Conservation (phyloP, 2,113 vertebrate genomes). For the Saccopteryx bilineata region DNA sequence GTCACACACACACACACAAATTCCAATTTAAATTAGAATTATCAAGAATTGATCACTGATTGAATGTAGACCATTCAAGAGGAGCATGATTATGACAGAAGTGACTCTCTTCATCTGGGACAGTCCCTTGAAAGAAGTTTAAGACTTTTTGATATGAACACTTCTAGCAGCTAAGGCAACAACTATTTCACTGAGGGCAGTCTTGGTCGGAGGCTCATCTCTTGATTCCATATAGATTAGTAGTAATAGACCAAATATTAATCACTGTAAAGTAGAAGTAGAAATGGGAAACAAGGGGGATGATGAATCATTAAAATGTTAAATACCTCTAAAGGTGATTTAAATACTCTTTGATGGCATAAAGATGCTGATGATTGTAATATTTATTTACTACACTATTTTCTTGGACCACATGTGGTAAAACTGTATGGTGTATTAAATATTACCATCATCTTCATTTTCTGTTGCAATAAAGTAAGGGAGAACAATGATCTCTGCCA, state of each 20-base stretch:
- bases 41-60: background rate
- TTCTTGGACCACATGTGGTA: no score
- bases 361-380: no score
- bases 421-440: background rate
- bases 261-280: background rate
- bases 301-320: background rate
- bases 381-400: no score
- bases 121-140: background rate
- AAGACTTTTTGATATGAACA: background rate
- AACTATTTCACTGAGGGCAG: background rate
- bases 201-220: background rate
- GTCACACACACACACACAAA: no score
- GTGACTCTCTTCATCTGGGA: background rate
- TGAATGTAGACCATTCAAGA: background rate
- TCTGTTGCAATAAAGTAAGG: background rate
- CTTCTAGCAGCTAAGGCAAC: accelerated
- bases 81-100: background rate
- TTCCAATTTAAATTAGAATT: background rate
- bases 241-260: background rate
- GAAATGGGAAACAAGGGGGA: background rate
- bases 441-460: background rate
- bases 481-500: background rate
- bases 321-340: background rate
- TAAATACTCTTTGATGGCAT: background rate
- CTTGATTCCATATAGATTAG: background rate